Evolutionary conservation across 2,888 invertebrate genomes (phyloP), one percentile per base, ranked within the genome.

Genomic region (Abrostola triplasia): DNA sequence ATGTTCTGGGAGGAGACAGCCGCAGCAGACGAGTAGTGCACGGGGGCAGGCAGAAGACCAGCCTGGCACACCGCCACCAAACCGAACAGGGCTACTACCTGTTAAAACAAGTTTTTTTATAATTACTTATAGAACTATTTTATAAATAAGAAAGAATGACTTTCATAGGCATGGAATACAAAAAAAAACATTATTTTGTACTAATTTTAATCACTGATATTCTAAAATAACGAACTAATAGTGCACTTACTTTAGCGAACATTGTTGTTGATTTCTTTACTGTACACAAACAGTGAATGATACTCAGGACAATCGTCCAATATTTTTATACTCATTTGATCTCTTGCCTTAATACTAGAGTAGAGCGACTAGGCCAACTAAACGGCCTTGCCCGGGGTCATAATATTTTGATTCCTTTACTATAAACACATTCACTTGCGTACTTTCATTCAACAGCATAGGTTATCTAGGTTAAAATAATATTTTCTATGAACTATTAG

Each of bases 171-270:
- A 24, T 24, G 24, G 24, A 24, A 2, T 24, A 24, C 24, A 24
- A 2, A 24, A 1, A 1, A 24, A 24, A 24, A 24, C 24, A 24
- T 24, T 24, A 24, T 24, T 24, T 2, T 2, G 24, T 24, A 24
- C 24, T 24, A 24, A 24, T 24, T 24, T 24, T 24, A 2, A 4
- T 24, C 4, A 24, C 24, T 24, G 24, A 24, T 24, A 24, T 24
- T 2, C 24, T 24, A 2, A 40, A 60, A 59, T 40, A 40, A 40
- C 11, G 40, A 40, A 11, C 4, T 11, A 40, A 49, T 5, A 41
- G 1, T 10, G 6, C 13, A 84, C 90, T 89, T 81, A 90, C 91
- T 87, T 91, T 90, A 52, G 85, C 82, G 80, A 88, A 87, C 91
- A 91, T 91, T 90, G 79, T 64, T 36, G 13, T 79, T 83, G 63